phyloP scores from a whole-genome alignment of 2,888 invertebrate species.

The Chrysolina haemoptera region DNA sequence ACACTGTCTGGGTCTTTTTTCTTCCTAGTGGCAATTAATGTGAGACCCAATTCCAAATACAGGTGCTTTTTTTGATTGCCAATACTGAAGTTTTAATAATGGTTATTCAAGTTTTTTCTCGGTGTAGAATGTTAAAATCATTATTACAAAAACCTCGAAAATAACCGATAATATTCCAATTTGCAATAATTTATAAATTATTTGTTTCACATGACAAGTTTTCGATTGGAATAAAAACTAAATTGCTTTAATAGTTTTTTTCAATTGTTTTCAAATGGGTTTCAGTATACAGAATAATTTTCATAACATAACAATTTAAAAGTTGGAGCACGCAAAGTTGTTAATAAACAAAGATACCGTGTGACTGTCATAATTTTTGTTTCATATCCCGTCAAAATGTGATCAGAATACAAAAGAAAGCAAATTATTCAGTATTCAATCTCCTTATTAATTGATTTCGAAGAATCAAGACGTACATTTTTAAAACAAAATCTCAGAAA shows the following conservation, averaged over 20 bases:
- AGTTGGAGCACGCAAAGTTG: conserved; percentile 14
- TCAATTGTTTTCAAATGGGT: conserved; percentile 2
- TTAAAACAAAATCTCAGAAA: too few species aligned
- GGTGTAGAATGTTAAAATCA: neutral
- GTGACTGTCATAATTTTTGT: neutral
- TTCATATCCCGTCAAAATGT: too few species aligned
- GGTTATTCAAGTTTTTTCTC: too few species aligned
- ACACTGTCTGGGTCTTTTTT: too few species aligned
- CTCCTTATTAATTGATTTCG: too few species aligned
- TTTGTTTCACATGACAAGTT: conserved; percentile 24
- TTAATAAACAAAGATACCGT: neutral
- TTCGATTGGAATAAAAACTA: conserved; percentile 8
- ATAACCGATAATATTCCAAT: neutral
- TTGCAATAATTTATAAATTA: conserved; percentile 13
- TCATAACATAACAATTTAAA: conserved; percentile 21
- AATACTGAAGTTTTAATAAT: neutral
- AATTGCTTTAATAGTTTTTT: conserved; percentile 31
- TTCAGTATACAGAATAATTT: conserved; percentile 11
- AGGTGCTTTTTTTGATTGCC: too few species aligned
- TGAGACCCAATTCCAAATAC: too few species aligned
- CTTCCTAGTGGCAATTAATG: too few species aligned
- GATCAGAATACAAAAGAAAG: too few species aligned
- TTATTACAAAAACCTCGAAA: conserved; percentile 8
- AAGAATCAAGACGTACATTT: too few species aligned
- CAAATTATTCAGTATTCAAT: too few species aligned